Conservation (phyloP, 2,888 invertebrate species). For the Harpalus rufipes region DNA sequence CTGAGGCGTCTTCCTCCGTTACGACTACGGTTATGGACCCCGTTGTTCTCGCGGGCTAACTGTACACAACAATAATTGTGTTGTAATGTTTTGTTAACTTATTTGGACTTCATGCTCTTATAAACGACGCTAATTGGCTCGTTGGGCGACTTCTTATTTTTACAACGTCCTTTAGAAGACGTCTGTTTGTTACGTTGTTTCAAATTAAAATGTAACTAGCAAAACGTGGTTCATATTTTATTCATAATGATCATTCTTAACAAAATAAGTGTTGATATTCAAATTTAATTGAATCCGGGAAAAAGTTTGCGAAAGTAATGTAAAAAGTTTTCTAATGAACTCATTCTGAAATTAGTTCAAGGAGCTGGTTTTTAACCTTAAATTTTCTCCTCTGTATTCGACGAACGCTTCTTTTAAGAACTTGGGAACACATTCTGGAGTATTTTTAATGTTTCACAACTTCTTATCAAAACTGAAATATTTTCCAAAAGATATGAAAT, state of each 20-base stretch:
- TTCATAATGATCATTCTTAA: slow-evolving; percentile 31
- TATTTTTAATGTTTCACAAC: slow-evolving; percentile 5
- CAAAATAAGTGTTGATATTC: slow-evolving; percentile 51
- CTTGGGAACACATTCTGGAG: slow-evolving; percentile 28
- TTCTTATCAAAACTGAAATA: not conserved
- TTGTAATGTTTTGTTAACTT: slow-evolving; percentile 27
- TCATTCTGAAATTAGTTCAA: slow-evolving; percentile 51
- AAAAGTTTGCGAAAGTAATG: slow-evolving; percentile 43
- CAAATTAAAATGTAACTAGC: slow-evolving; percentile 6
- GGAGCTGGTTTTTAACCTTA: slow-evolving; percentile 34
- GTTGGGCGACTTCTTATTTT: slow-evolving; percentile 22
- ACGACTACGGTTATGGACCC: not conserved
- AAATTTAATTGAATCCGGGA: slow-evolving; percentile 39
- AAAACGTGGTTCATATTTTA: slow-evolving; percentile 6
- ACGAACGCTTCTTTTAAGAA: slow-evolving; percentile 26
- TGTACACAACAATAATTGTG: slow-evolving; percentile 44
- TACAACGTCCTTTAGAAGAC: slow-evolving; percentile 8
- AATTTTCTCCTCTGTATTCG: slow-evolving; percentile 32
- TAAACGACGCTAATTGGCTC: slow-evolving; percentile 52
- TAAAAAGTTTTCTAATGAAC: slow-evolving; percentile 53
- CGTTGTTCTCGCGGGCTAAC: slow-evolving; percentile 38
- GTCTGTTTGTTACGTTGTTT: slow-evolving; percentile 16
- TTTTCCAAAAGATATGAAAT: not conserved
- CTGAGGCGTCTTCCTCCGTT: slow-evolving; percentile 20
- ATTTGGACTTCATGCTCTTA: slow-evolving; percentile 43